Evolutionary conservation across 2,888 invertebrate genomes (phyloP).

Genomic region (Eristalis intricaria): DNA sequence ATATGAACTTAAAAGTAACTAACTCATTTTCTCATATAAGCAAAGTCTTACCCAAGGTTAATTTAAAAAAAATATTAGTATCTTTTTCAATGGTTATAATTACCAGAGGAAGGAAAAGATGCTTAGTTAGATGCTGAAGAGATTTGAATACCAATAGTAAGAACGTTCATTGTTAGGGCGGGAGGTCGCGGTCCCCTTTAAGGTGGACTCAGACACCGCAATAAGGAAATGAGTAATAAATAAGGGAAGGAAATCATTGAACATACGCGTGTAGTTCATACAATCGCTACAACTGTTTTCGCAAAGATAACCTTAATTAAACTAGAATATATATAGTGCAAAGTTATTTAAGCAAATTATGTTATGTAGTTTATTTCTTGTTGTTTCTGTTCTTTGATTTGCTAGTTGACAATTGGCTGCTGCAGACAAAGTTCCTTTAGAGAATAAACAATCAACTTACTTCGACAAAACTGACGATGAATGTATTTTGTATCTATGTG

Average conservation of each 20-base stretch:
- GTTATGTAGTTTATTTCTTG: slow-evolving; percentile 13
- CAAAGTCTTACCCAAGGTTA: background rate
- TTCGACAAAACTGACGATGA: slow-evolving; percentile 15
- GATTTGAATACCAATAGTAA: background rate
- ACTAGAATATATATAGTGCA: slow-evolving; percentile 57
- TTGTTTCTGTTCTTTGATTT: slow-evolving; percentile 1
- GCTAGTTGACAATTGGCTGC: slow-evolving; percentile 17
- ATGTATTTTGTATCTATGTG: background rate
- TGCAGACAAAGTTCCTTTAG: background rate
- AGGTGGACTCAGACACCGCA: background rate
- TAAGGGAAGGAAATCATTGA: slow-evolving; percentile 16
- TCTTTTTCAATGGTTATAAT: slow-evolving; percentile 2
- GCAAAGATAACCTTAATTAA: slow-evolving; percentile 47
- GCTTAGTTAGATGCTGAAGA: background rate
- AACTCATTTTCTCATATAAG: background rate
- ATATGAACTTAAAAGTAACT: background rate
- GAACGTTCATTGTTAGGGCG: background rate
- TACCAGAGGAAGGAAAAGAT: slow-evolving; percentile 9
- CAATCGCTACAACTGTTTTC: slow-evolving; percentile 17
- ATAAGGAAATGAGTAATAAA: slow-evolving; percentile 23
- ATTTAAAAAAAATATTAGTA: background rate
- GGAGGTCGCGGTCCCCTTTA: background rate
- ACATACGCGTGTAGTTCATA: background rate
- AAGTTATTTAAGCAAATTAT: slow-evolving; percentile 38
- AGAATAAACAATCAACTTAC: slow-evolving; percentile 19